phyloP scores from a whole-genome alignment of 1,140 invertebrate genomes.

The Stegodyphus dumicola region DNA sequence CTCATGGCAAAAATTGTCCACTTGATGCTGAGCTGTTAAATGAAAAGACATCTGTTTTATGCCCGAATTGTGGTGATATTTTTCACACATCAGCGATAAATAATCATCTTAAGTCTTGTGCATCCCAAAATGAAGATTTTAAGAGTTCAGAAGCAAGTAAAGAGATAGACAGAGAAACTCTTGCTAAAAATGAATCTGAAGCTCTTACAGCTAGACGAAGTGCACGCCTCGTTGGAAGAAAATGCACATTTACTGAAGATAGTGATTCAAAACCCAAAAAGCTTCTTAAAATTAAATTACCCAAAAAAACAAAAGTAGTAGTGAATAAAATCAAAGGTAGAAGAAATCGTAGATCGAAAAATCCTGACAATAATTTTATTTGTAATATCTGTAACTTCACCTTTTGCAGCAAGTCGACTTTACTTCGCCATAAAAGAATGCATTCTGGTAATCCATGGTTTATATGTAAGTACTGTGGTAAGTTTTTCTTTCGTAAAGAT shows the following conservation, averaged over 20 bases:
- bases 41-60: constrained; percentile 26
- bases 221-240: constrained; percentile 44
- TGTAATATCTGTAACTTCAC: constrained; percentile 33
- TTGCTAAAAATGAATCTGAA: neutral
- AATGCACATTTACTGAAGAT: constrained; percentile 35
- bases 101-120: constrained; percentile 24
- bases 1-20: neutral
- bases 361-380: constrained; percentile 2
- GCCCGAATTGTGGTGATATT: constrained; percentile 21
- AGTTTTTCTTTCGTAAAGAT: constrained; percentile 59
- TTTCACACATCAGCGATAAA: constrained; percentile 6
- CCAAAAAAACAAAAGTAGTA: constrained; percentile 18
- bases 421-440: constrained; percentile 50
- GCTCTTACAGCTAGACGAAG: constrained; percentile 21
- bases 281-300: neutral
- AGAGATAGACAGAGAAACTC: neutral
- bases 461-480: constrained; percentile 54
- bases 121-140: neutral
- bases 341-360: constrained; percentile 33
- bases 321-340: neutral
- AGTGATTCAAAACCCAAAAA: neutral
- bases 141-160: neutral
- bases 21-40: neutral
- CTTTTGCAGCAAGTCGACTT: constrained; percentile 52
- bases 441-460: constrained; percentile 51